phyloP scores from a whole-genome alignment of 2,888 invertebrate species.

The Rhagophthalmus giganteus region DNA sequence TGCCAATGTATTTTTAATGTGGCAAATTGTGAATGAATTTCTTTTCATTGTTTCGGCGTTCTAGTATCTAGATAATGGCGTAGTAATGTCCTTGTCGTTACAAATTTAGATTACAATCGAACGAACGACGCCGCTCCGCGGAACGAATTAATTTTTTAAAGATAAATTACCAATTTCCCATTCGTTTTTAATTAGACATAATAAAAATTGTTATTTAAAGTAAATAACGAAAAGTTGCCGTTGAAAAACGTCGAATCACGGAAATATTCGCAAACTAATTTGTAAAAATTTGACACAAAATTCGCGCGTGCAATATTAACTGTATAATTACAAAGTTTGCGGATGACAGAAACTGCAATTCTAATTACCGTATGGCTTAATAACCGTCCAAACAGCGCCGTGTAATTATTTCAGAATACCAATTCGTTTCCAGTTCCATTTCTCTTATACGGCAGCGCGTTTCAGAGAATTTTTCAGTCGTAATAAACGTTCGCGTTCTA shows the following conservation, averaged over 20 bases:
- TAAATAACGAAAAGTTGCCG: no score
- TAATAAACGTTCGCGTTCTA: conserved; percentile 36
- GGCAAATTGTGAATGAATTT: conserved; percentile 45
- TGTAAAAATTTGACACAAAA: conserved; percentile 16
- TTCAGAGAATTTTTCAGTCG: conserved; percentile 20
- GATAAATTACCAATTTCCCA: conserved; percentile 5
- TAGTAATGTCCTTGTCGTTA: no score
- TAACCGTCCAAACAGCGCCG: conserved; percentile 25
- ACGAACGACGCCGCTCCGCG: no score
- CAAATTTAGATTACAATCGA: neutral
- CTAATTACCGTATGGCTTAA: conserved; percentile 38
- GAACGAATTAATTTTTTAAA: no score
- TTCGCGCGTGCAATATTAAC: conserved; percentile 25
- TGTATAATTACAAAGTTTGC: conserved; percentile 30
- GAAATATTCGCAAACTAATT: no score
- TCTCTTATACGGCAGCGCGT: conserved; percentile 21
- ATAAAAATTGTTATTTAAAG: no score
- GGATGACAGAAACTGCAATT: conserved; percentile 37
- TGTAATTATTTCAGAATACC: conserved; percentile 17
- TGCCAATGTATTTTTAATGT: conserved; percentile 46
- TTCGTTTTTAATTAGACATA: no score
- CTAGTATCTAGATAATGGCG: no score
- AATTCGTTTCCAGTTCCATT: conserved; percentile 11
- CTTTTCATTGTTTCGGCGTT: conserved; percentile 17
- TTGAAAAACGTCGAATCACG: no score